phyloP scores from a whole-genome alignment of 2,888 invertebrate species.

The Micoletzkya japonica region DNA sequence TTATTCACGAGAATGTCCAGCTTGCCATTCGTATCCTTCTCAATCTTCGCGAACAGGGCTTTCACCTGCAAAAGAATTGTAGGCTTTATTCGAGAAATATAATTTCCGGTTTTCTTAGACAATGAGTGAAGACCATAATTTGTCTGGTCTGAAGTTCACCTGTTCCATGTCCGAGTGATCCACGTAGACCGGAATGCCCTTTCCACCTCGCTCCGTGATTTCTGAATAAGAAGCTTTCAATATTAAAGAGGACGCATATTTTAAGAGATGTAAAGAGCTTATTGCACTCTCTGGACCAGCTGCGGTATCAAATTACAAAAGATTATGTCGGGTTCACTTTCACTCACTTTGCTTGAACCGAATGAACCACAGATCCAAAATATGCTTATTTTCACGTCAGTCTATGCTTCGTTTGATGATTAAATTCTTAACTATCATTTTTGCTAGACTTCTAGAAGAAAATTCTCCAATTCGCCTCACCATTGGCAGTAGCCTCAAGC shows the following conservation, averaged over 20 bases:
- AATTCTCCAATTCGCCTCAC: neutral
- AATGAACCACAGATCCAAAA: too few species aligned
- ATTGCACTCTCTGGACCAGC: neutral
- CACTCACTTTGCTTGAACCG: too few species aligned
- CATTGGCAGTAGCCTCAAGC: constrained; percentile 27
- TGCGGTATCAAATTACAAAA: too few species aligned
- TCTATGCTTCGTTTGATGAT: neutral
- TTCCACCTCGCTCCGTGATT: constrained; percentile 64
- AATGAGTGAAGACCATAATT: neutral
- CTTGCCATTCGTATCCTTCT: constrained; percentile 26
- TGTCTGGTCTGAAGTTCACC: neutral
- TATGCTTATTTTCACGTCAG: too few species aligned
- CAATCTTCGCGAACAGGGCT: constrained; percentile 22
- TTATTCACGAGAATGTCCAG: constrained; percentile 48
- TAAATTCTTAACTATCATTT: neutral
- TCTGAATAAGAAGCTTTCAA: constrained; percentile 33
- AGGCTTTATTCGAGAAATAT: neutral
- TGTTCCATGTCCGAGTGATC: constrained; percentile 65
- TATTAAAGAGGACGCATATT: neutral
- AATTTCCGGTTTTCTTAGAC: neutral
- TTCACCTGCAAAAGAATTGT: constrained; percentile 10
- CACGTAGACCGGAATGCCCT: constrained; percentile 65
- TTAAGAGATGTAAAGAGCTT: too few species aligned
- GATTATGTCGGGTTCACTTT: too few species aligned
- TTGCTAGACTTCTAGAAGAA: neutral